Evolutionary conservation across 2,797 vertebrate genomes (phyloP).

Genomic region (Spondyliosoma cantharus): DNA sequence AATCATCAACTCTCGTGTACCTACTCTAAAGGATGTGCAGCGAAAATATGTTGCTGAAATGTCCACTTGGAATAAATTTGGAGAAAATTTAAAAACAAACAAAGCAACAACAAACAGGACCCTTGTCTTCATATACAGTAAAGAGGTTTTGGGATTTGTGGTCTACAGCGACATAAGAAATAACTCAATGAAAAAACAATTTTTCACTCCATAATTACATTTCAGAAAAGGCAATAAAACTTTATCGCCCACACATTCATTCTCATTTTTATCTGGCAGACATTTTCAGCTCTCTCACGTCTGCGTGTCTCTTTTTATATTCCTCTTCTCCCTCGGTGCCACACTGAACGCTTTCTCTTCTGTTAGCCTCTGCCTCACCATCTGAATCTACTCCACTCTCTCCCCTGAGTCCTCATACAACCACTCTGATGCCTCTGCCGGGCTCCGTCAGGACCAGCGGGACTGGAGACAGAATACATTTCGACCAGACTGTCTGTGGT

Average conservation of each 20-base stretch:
- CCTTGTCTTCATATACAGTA: slow-evolving; percentile 14
- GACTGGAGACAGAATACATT: slow-evolving; percentile 68
- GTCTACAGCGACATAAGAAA: slow-evolving; percentile 46
- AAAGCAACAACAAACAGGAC: slow-evolving; percentile 21
- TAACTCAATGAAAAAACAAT: slow-evolving; percentile 59
- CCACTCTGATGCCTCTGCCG: slow-evolving; percentile 63
- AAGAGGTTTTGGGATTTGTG: slow-evolving; percentile 38
- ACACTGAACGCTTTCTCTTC: slow-evolving; percentile 52
- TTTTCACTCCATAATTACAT: slow-evolving; percentile 56
- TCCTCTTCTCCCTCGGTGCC: slow-evolving; percentile 32
- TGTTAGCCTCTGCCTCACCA: slow-evolving; percentile 49
- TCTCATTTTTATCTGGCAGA: slow-evolving; percentile 64
- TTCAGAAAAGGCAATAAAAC: slow-evolving; percentile 75
- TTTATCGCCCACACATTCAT: slow-evolving; percentile 63
- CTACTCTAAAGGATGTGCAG: slow-evolving; percentile 27
- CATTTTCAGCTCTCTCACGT: slow-evolving; percentile 52
- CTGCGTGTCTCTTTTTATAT: slow-evolving; percentile 39
- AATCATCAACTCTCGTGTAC: slow-evolving; percentile 39
- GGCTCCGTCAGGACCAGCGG: slow-evolving; percentile 62
- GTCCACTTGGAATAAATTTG: slow-evolving; percentile 33
- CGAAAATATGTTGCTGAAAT: slow-evolving; percentile 41
- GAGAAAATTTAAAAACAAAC: slow-evolving; percentile 3
- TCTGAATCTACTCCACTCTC: slow-evolving; percentile 67
- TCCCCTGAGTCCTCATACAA: slow-evolving; percentile 64
- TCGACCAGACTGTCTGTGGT: slow-evolving; percentile 62